A percentile compares a stretch with the other conserved stretches of the same genome.
phyloP scores from a whole-genome alignment of 2,888 invertebrate species.

The Tiliacea citrago region DNA sequence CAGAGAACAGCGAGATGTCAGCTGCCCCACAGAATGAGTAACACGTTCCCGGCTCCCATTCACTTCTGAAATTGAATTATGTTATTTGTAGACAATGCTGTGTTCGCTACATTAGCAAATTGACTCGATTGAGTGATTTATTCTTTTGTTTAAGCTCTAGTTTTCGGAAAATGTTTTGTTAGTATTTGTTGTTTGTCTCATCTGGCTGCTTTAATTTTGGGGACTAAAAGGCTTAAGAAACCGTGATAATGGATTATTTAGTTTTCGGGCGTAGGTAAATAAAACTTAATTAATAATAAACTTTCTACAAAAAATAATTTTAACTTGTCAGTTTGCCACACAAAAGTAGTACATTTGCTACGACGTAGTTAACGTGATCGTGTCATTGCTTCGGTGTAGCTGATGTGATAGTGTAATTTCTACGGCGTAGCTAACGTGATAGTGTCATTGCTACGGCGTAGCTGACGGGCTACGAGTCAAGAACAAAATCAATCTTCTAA shows the following conservation, averaged over 20 bases:
- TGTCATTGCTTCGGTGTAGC: too few relatives aligned
- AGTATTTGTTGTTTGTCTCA: neutral
- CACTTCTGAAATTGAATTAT: slow-evolving; percentile 53
- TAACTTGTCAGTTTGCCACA: neutral
- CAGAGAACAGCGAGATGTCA: slow-evolving; percentile 39
- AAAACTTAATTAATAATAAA: neutral
- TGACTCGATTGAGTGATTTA: slow-evolving; percentile 47
- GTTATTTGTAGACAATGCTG: slow-evolving; percentile 42
- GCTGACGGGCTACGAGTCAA: too few relatives aligned
- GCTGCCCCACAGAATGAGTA: slow-evolving; percentile 56
- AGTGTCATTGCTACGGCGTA: neutral
- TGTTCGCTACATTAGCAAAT: slow-evolving; percentile 58
- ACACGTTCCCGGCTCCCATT: slow-evolving; percentile 25
- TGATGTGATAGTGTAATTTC: neutral
- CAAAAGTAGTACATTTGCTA: neutral
- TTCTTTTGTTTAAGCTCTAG: slow-evolving; percentile 26
- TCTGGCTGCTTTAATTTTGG: neutral
- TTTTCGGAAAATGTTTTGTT: slow-evolving; percentile 13
- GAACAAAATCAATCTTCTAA: neutral
- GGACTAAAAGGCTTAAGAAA: neutral
- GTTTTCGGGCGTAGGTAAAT: neutral
- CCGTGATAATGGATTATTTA: neutral
- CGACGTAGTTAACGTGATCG: too few relatives aligned
- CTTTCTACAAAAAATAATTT: neutral
- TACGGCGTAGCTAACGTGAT: neutral